Conservation (phyloP, 30 jellyfish, hydroid and myxozoan species). For the Calvadosia cruxmelitensis region DNA sequence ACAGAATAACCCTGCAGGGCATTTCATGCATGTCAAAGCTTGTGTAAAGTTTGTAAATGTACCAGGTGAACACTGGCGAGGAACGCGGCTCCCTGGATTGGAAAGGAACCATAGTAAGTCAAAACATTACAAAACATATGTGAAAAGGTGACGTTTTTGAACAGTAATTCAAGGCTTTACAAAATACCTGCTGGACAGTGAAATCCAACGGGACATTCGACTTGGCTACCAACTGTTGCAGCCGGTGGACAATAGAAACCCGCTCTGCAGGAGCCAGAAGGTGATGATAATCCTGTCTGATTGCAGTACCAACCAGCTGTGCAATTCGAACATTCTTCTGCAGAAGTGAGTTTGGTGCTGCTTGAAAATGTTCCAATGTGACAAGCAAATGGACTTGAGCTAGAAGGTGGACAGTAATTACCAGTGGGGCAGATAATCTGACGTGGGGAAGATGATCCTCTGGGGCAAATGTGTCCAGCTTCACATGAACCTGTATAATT, state of each 20-base stretch:
- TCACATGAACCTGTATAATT: constrained; percentile 62
- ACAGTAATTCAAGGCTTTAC: neutral
- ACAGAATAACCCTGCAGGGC: constrained; percentile 91
- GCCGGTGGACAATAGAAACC: constrained; percentile 96
- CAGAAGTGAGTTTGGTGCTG: constrained; percentile 38
- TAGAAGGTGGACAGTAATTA: constrained; percentile 75
- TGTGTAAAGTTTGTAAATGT: constrained; percentile 71
- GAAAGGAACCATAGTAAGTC: neutral
- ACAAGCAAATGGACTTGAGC: constrained; percentile 68
- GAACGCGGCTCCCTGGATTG: constrained; percentile 70
- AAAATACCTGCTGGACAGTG: constrained; percentile 86
- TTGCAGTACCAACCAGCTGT: constrained; percentile 67
- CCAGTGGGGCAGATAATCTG: constrained; percentile 89
- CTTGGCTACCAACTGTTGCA: constrained; percentile 47
- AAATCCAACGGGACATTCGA: constrained; percentile 77
- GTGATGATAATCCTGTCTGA: constrained; percentile 69
- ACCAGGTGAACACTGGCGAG: constrained; percentile 79
- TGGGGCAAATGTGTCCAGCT: constrained; percentile 84
- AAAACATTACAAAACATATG: neutral
- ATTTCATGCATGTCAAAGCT: constrained; percentile 45
- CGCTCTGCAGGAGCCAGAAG: constrained; percentile 75
- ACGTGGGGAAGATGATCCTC: constrained; percentile 67
- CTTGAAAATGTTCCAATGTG: constrained; percentile 81
- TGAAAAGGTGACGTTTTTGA: too few relatives aligned
- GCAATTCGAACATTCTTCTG: constrained; percentile 60